Conservation (phyloP, 1,140 invertebrate species). For the Drosophila subobscura region DNA sequence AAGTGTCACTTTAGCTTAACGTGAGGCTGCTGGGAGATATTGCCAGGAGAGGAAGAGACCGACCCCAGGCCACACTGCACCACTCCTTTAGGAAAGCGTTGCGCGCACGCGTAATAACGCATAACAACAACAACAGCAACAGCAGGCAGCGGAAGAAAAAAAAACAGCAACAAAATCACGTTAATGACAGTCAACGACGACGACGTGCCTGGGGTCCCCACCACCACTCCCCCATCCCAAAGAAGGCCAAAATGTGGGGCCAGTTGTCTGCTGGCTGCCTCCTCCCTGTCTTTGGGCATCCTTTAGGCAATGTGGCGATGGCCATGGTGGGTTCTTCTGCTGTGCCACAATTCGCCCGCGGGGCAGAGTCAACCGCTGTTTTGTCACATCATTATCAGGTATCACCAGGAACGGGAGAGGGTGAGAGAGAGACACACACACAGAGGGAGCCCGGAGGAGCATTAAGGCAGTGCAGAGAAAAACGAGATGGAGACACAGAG, state of each 20-base stretch:
- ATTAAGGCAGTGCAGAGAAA: too few species aligned
- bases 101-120: slow-evolving; percentile 76
- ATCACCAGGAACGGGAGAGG: slow-evolving; percentile 2
- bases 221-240: not conserved
- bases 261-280: not conserved
- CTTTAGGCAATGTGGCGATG: slow-evolving; percentile 25
- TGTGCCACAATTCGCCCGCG: slow-evolving; percentile 42
- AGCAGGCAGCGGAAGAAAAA: slow-evolving; percentile 20
- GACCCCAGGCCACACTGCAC: not conserved
- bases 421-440: not conserved
- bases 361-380: slow-evolving; percentile 73
- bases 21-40: slow-evolving; percentile 65
- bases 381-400: slow-evolving; percentile 83
- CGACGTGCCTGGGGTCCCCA: slow-evolving; percentile 19
- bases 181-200: slow-evolving; percentile 72
- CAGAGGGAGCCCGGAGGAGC: too few species aligned
- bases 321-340: slow-evolving; percentile 14
- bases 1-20: slow-evolving; percentile 80
- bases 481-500: too few species aligned
- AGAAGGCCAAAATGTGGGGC: slow-evolving; percentile 12
- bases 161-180: slow-evolving; percentile 64
- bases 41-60: slow-evolving; percentile 42
- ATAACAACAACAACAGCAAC: slow-evolving; percentile 48
- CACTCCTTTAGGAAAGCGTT: slow-evolving; percentile 17
- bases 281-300: slow-evolving; percentile 5